Conservation (phyloP, 2,113 vertebrate genomes). For the Baryphthengus martii region DNA sequence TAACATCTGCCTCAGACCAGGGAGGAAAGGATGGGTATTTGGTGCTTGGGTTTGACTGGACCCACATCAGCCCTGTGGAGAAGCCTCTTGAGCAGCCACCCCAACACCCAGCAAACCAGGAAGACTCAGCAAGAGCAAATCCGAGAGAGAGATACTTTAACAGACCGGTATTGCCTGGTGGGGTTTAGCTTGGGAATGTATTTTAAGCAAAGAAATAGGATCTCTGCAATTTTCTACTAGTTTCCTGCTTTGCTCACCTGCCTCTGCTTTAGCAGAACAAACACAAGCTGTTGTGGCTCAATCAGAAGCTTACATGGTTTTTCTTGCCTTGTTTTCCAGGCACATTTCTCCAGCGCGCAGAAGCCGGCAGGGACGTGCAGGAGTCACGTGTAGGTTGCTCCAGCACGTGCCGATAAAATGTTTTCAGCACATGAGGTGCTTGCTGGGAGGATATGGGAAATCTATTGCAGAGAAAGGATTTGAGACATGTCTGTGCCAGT, state of each 20-base stretch:
- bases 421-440: background rate
- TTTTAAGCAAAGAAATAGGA: background rate
- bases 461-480: background rate
- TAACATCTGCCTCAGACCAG: constrained; percentile 14
- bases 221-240: background rate
- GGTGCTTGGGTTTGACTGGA: background rate
- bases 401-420: background rate
- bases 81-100: background rate
- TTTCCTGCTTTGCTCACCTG: rapidly evolving
- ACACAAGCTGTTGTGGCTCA: background rate
- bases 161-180: background rate
- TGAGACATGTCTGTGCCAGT: background rate
- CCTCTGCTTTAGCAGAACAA: background rate
- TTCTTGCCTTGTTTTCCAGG: background rate
- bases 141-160: background rate
- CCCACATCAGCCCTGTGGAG: background rate
- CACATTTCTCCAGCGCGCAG: background rate
- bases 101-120: background rate
- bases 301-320: rapidly evolving
- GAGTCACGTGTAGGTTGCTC: background rate
- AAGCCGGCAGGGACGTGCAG: background rate
- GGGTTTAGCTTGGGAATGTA: background rate
- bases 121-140: background rate
- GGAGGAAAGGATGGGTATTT: background rate
- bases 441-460: background rate